Base-by-base conservation (phyloP, 2,888 invertebrate genomes). In the Scrobipalpa atriplicella region DNA sequence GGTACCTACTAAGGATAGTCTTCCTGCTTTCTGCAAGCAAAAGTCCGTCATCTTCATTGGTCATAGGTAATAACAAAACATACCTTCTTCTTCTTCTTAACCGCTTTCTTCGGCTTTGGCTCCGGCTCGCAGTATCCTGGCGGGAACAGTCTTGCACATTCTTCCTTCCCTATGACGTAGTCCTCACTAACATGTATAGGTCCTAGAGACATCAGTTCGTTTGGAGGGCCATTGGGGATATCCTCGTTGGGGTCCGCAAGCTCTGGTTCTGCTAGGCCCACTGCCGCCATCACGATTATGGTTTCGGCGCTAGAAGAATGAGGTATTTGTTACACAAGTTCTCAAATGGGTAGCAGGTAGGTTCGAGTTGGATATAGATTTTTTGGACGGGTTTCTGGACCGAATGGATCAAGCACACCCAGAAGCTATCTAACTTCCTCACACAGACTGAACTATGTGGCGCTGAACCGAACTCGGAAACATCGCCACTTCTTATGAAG, bases 151-250 rank as follows among this genome's bases (percentile, higher is more conserved):
- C 93, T 81, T 2, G 89, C 85, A 66, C 95, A 94, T 75, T 97
- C 96, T 62, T 89, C 86, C 38, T 89, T 91, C 0, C 96, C 96
- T 41, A 93, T 87, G 2, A 94, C 94, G 0, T 94, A 90, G 78
- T 96, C 95, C 8, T 93, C 93, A 77, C 96, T 96, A 29, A 95
- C 94, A 80, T 95, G 95, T 19, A 95, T 92, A 0, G 97, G 96
- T 0, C 95, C 95, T 58, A 95, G 92, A 19, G 94, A 90, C 5
- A 94, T 87, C 71, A 97, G 94, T 1, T 93, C 93, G 0, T 94
- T 94, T 0, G 95, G 94, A 0, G 96, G 95, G 0, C 94, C 94
- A 1, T 94, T 87, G 0, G 95, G 95, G 1, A 94, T 92, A 0
- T 95, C 94, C 0, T 94, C 93, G 1, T 93, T 88, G 8, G 94